Evolutionary conservation across 2,888 invertebrate species (phyloP).

Genomic region (Matsumyia berberina): DNA sequence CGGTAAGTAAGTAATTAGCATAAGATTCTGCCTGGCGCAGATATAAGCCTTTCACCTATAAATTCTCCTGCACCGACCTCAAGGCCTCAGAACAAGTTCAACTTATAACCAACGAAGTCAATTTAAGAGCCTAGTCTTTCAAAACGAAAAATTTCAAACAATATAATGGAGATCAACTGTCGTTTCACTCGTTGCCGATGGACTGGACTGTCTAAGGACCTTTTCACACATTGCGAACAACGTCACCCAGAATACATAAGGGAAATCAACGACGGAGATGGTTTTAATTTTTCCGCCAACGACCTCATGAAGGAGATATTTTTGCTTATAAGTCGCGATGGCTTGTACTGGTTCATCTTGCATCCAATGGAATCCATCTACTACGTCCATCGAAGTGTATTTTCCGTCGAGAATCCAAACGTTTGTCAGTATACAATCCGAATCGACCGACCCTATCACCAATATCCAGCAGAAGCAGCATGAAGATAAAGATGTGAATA

Average conservation of each 20-base stretch:
- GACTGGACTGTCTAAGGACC: constrained; percentile 60
- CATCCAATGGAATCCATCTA: background rate
- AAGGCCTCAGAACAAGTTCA: background rate
- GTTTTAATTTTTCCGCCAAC: constrained; percentile 66
- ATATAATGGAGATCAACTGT: constrained; percentile 39
- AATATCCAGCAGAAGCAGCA: background rate
- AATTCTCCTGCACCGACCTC: background rate
- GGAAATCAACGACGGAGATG: constrained; percentile 55
- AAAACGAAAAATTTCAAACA: too few relatives aligned
- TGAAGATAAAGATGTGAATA: too few relatives aligned
- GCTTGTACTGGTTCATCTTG: constrained; percentile 75
- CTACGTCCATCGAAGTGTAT: constrained; percentile 68
- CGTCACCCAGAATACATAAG: constrained; percentile 59
- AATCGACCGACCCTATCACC: constrained; percentile 56
- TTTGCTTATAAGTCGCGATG: constrained; percentile 51
- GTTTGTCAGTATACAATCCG: constrained; percentile 69
- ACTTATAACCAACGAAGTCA: background rate
- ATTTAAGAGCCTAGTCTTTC: too few relatives aligned
- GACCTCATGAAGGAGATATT: constrained; percentile 69
- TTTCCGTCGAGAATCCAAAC: constrained; percentile 73
- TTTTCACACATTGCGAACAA: constrained; percentile 73
- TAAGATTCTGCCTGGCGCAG: background rate
- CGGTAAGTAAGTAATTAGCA: too few relatives aligned
- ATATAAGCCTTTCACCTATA: background rate
- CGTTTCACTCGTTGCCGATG: constrained; percentile 71